A percentile compares a stretch with the other conserved stretches of the same genome.
phyloP scores from a whole-genome alignment of 2,113 vertebrate genomes.

The Struthio camelus region DNA sequence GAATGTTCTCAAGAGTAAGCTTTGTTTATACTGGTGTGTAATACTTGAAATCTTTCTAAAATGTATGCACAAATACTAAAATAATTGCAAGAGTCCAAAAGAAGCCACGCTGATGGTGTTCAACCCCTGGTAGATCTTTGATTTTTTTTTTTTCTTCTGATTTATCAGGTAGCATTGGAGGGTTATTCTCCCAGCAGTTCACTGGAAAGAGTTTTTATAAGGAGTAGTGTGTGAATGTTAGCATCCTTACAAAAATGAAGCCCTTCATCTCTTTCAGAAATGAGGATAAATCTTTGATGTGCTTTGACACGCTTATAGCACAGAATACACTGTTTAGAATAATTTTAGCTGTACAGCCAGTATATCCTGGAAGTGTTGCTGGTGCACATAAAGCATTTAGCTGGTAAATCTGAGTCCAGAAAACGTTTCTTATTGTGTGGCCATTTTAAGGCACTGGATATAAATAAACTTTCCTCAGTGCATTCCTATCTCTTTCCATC shows the following conservation, averaged over 20 bases:
- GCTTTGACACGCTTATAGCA: background rate
- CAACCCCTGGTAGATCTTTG: background rate
- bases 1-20: background rate
- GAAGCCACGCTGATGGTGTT: background rate
- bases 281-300: background rate
- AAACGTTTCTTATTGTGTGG: background rate
- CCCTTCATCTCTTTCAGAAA: background rate
- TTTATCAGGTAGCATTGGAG: background rate
- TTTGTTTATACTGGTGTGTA: background rate
- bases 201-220: background rate
- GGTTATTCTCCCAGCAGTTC: too few species aligned
- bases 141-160: background rate
- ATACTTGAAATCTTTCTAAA: slow-evolving; percentile 20
- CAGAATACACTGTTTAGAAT: background rate
- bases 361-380: background rate
- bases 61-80: background rate
- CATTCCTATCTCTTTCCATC: background rate
- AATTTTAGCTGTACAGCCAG: background rate
- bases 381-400: background rate
- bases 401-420: background rate
- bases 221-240: background rate
- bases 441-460: background rate
- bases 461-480: background rate
- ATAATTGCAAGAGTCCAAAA: background rate
- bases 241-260: background rate